Conservation (phyloP, 1,140 invertebrate genomes). For the Drosophila ananassae region DNA sequence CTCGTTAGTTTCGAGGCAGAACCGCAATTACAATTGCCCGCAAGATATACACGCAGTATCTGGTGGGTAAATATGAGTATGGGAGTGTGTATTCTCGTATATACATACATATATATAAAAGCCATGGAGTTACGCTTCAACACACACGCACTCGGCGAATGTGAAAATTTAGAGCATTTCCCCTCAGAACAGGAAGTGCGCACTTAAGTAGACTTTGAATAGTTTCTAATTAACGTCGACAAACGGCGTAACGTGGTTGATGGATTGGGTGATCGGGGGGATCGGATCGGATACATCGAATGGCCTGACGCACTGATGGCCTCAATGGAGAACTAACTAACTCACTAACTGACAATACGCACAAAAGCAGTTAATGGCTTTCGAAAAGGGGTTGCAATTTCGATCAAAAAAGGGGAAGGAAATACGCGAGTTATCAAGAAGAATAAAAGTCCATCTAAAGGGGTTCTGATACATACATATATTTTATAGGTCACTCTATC, state of each 20-base stretch:
- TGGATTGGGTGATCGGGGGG: slow-evolving; percentile 28
- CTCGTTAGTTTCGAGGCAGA: slow-evolving; percentile 73
- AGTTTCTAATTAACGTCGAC: slow-evolving; percentile 79
- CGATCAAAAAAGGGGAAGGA: background rate
- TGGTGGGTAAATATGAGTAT: slow-evolving; percentile 15
- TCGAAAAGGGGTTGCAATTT: slow-evolving; percentile 24
- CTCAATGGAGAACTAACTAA: slow-evolving; percentile 23
- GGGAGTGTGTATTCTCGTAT: too few relatives aligned
- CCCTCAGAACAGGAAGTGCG: slow-evolving; percentile 62
- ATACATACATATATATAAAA: background rate
- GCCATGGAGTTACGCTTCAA: slow-evolving; percentile 64
- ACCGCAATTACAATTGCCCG: slow-evolving; percentile 70
- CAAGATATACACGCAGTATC: slow-evolving; percentile 37
- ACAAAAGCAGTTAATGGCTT: slow-evolving; percentile 36
- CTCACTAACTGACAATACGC: slow-evolving; percentile 38
- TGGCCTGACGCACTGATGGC: slow-evolving; percentile 24
- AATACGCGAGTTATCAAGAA: background rate
- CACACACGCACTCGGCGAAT: slow-evolving; percentile 52
- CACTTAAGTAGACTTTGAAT: slow-evolving; percentile 81
- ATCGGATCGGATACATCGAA: slow-evolving; percentile 4
- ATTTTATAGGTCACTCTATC: background rate
- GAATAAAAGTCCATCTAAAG: slow-evolving; percentile 1
- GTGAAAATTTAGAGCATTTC: slow-evolving; percentile 20
- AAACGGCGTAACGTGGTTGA: slow-evolving; percentile 72
- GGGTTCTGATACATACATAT: background rate